phyloP scores from a whole-genome alignment of 2,888 invertebrate species.

The Thera britannica region DNA sequence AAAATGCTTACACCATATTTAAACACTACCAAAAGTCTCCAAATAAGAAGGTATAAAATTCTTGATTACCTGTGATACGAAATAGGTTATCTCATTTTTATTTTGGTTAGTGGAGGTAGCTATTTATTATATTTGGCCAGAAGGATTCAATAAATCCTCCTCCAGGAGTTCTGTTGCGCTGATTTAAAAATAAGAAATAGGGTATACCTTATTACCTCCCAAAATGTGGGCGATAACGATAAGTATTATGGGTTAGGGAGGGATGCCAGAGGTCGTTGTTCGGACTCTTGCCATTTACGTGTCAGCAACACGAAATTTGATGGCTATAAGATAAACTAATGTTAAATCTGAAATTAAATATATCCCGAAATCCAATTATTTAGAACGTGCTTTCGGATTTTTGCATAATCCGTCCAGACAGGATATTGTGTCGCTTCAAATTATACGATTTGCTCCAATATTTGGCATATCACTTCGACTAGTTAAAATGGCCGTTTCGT shows the following conservation, averaged over 20 bases:
- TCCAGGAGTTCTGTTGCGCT: constrained; percentile 4
- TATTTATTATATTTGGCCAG: background rate
- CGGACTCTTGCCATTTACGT: constrained; percentile 25
- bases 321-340: constrained; percentile 23
- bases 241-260: constrained; percentile 30
- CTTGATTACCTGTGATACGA: background rate
- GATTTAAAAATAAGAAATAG: constrained; percentile 26
- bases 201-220: constrained; percentile 25
- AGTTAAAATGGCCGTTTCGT: too few relatives aligned
- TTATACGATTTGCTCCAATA: background rate
- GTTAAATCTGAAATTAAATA: constrained; percentile 18
- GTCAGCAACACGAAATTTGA: constrained; percentile 22
- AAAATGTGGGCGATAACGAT: constrained; percentile 29
- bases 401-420: constrained; percentile 8
- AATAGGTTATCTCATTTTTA: background rate
- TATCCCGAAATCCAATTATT: constrained; percentile 21
- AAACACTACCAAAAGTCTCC: constrained; percentile 8
- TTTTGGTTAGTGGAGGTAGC: background rate
- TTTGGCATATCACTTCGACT: too few relatives aligned
- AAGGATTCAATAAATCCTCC: background rate
- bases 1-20: constrained; percentile 3
- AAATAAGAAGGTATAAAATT: background rate
- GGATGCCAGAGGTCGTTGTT: constrained; percentile 27
- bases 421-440: constrained; percentile 8
- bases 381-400: constrained; percentile 18